These are phyloP conservation scores for Leptestheria dahalacensis DNA, from an alignment of 1,140 invertebrate genomes.

Conservation along the genomic window DNA sequence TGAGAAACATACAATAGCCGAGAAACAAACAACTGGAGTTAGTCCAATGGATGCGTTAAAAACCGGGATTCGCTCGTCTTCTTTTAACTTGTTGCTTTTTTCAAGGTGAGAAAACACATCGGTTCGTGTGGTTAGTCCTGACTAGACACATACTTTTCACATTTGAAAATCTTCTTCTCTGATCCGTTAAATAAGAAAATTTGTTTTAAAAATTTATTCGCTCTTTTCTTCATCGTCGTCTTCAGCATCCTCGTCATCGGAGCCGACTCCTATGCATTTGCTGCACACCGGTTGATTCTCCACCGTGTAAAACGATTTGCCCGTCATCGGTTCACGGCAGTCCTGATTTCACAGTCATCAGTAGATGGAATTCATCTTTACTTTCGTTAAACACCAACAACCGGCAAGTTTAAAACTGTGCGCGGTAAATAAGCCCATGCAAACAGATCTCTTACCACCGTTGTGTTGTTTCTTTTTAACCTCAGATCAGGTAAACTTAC, in stretches of 20 bases:
- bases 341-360: constrained; percentile 48
- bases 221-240: constrained; percentile 45
- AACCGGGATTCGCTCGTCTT: no score
- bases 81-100: no score
- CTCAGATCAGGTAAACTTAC: constrained; percentile 45
- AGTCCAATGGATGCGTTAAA: no score
- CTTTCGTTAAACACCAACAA: neutral
- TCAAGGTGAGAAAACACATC: no score
- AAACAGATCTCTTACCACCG: no score
- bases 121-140: no score
- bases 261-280: constrained; percentile 60
- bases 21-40: no score
- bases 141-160: neutral
- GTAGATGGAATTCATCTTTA: no score
- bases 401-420: neutral
- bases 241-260: constrained; percentile 26
- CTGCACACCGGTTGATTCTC: constrained; percentile 66
- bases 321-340: constrained; percentile 76
- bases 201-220: neutral
- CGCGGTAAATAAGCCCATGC: neutral
- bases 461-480: neutral
- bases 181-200: no score
- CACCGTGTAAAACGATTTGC: constrained; percentile 89
- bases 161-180: no score
- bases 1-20: no score